phyloP scores from a whole-genome alignment of 2,888 invertebrate species.

The Spodoptera littoralis region DNA sequence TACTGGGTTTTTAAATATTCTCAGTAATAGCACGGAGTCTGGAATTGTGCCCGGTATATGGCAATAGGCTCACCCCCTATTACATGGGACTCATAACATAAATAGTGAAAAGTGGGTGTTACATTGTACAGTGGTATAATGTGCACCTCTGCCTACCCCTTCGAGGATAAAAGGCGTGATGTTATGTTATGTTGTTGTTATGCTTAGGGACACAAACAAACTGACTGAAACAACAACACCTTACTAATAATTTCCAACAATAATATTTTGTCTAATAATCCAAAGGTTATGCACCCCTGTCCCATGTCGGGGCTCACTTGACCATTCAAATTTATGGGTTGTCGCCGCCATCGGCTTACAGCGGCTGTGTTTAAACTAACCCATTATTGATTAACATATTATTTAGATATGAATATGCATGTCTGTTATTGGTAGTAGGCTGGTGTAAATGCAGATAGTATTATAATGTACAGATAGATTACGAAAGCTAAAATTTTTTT shows the following conservation, averaged over 20 bases:
- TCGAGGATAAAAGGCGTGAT: too few relatives aligned
- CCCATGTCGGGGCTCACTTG: constrained; percentile 78
- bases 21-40: too few relatives aligned
- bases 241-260: constrained; percentile 4
- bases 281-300: constrained; percentile 65
- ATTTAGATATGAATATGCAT: constrained; percentile 55
- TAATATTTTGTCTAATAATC: constrained; percentile 12
- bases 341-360: constrained; percentile 71
- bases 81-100: too few relatives aligned
- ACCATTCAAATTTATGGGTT: constrained; percentile 85
- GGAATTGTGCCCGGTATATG: too few relatives aligned
- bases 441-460: neutral
- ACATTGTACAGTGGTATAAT: too few relatives aligned
- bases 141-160: too few relatives aligned
- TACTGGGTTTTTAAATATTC: too few relatives aligned
- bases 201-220: constrained; percentile 1
- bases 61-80: too few relatives aligned
- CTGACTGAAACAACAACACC: neutral
- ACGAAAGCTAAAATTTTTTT: too few relatives aligned
- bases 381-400: constrained; percentile 59
- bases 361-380: constrained; percentile 51
- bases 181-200: too few relatives aligned
- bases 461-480: too few relatives aligned
- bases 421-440: constrained; percentile 1
- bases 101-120: too few relatives aligned